Percentiles rank a stretch among this genome's conserved stretches.
Evolutionary conservation across 2,113 vertebrate species (phyloP).

Genomic region (Miniopterus natalensis): DNA sequence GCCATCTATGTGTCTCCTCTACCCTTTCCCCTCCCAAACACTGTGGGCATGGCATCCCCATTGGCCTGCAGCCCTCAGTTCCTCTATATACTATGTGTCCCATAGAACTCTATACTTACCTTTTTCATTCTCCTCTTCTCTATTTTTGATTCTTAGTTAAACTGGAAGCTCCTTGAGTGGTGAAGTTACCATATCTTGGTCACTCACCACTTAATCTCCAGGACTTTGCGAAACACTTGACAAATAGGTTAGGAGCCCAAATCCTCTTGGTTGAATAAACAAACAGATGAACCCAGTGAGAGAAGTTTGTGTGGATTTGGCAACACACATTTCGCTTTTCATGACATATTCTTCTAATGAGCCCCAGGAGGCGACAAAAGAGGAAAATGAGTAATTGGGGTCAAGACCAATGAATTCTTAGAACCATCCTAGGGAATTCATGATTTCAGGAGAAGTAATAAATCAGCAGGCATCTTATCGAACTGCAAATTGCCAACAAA

Average conservation of each 20-base stretch:
- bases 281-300: neutral
- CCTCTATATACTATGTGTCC: neutral
- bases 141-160: neutral
- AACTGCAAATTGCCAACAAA: slow-evolving; percentile 33
- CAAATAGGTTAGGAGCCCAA: neutral
- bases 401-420: slow-evolving; percentile 33
- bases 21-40: neutral
- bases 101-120: neutral
- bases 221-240: neutral
- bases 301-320: neutral
- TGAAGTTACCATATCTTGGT: neutral
- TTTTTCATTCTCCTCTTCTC: neutral
- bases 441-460: neutral
- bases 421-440: neutral
- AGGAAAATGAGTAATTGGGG: neutral
- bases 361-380: neutral
- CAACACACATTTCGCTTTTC: neutral
- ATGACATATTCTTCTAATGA: neutral
- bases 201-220: neutral
- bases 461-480: neutral
- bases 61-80: neutral
- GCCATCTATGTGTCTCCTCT: neutral
- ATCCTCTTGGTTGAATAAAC: neutral
- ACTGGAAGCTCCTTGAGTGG: neutral
- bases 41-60: neutral